phyloP scores from a whole-genome alignment of 92 coral and sea anemone genomes.

The Palythoa caribaeorum region DNA sequence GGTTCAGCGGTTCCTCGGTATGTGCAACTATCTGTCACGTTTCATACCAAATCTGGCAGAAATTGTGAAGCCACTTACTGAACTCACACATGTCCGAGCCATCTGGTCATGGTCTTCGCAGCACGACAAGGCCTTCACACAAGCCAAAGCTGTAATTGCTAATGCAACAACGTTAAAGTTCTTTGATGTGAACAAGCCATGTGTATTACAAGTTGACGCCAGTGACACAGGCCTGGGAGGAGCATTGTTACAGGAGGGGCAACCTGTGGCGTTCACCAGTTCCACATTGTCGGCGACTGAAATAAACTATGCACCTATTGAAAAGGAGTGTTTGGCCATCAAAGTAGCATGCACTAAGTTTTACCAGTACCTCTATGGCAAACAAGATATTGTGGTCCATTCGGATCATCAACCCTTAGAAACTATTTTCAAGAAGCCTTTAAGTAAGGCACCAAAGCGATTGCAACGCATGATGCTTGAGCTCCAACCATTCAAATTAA shows the following conservation, averaged over 20 bases:
- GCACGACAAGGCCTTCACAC: not conserved
- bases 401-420: conserved; percentile 52
- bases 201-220: conserved; percentile 23
- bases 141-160: no score
- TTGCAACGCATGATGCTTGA: conserved; percentile 46
- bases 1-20: conserved; percentile 17
- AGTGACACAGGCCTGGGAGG: conserved; percentile 40
- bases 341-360: conserved; percentile 45
- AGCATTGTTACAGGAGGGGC: conserved; percentile 43
- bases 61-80: conserved; percentile 5
- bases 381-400: conserved; percentile 30
- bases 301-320: conserved; percentile 46
- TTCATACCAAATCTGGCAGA: conserved; percentile 39
- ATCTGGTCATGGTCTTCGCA: conserved; percentile 29
- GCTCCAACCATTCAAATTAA: conserved; percentile 39
- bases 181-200: conserved; percentile 50
- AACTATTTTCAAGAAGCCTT: conserved; percentile 38
- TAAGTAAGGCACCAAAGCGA: conserved; percentile 27
- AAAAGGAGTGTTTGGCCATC: conserved; percentile 37
- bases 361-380: conserved; percentile 43
- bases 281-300: conserved; percentile 35
- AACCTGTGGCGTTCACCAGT: conserved; percentile 45
- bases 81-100: not conserved
- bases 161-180: not conserved
- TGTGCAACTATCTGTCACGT: conserved; percentile 10